Percentiles rank a stretch among this genome's conserved stretches.
phyloP scores from a whole-genome alignment of 2,113 vertebrate species.

The Centropus bengalensis region DNA sequence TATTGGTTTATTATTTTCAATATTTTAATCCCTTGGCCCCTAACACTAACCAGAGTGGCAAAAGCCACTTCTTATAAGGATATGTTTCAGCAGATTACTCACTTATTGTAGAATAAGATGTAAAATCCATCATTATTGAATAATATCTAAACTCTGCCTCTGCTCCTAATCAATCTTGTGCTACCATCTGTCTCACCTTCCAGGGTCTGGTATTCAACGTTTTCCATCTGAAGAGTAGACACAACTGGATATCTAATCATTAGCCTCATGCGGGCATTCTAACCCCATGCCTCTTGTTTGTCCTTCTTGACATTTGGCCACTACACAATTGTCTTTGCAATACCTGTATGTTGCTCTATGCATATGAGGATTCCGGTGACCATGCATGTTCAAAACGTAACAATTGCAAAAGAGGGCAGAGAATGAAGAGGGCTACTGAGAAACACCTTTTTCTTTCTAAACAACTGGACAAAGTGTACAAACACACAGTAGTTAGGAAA shows the following conservation, averaged over 20 bases:
- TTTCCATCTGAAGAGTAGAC: neutral
- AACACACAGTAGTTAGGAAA: neutral
- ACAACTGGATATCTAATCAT: neutral
- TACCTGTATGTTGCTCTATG: neutral
- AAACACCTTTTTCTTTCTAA: neutral
- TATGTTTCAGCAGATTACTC: neutral
- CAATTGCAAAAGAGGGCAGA: neutral
- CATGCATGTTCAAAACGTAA: neutral
- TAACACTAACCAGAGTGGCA: neutral
- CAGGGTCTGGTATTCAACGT: neutral
- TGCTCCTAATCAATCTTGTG: neutral
- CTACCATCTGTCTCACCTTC: slow-evolving; percentile 33
- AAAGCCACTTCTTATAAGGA: neutral
- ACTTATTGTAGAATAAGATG: neutral
- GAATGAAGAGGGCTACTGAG: neutral
- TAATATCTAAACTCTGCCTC: neutral
- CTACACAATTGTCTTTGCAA: neutral
- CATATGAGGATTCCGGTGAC: neutral
- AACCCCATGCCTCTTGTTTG: neutral
- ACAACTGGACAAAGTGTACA: neutral
- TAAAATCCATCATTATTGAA: neutral
- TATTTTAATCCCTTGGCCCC: neutral
- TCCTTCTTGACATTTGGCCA: neutral
- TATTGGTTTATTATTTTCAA: neutral
- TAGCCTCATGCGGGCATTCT: neutral